These are phyloP conservation scores for Notamacropus eugenii DNA, from an alignment of 2,797 vertebrate species.

Conservation along the genomic window DNA sequence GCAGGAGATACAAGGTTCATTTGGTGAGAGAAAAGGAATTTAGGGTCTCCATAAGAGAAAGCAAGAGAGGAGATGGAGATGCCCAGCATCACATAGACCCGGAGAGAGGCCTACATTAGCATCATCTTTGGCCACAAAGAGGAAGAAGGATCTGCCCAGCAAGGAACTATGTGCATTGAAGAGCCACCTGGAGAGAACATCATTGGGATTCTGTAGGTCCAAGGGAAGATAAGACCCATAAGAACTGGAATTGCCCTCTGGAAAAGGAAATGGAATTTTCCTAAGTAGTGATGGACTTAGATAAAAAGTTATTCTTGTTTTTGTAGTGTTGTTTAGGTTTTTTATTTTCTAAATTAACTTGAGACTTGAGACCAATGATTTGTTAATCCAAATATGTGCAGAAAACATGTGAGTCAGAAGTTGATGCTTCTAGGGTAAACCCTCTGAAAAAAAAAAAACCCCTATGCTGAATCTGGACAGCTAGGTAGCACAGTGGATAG, in stretches of 20 bases:
- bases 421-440: background rate
- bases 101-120: background rate
- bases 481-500: background rate
- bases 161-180: background rate
- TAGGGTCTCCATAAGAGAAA: background rate
- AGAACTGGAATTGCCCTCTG: background rate
- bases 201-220: background rate
- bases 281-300: background rate
- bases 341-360: background rate
- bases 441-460: background rate
- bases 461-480: background rate
- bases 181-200: background rate
- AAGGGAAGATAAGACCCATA: background rate
- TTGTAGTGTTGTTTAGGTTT: background rate
- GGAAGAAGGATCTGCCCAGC: background rate
- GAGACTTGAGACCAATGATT: background rate
- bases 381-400: background rate
- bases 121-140: background rate
- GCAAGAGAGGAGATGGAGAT: background rate
- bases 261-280: background rate
- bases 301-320: background rate
- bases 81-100: background rate
- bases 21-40: background rate
- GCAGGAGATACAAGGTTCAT: background rate
- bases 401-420: background rate